Conservation (phyloP, 2,797 vertebrate species). For the Hypotaenidia philippensis region DNA sequence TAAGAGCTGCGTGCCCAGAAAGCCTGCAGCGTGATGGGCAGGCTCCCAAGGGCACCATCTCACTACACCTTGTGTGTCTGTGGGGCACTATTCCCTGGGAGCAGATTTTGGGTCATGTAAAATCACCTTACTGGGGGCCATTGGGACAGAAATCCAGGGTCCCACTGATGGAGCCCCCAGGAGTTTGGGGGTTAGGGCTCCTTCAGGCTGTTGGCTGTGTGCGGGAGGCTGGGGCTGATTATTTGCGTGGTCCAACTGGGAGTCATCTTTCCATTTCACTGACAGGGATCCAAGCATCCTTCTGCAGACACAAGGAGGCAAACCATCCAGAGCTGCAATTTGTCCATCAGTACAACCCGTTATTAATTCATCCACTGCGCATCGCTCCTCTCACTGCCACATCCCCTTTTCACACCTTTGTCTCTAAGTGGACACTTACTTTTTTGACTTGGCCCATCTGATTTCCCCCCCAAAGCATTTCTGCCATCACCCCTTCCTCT, state of each 20-base stretch:
- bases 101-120: background rate
- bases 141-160: background rate
- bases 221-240: conserved; percentile 12
- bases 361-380: background rate
- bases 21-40: background rate
- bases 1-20: background rate
- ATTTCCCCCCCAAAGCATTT: background rate
- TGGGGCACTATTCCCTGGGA: background rate
- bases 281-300: conserved; percentile 45
- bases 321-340: background rate
- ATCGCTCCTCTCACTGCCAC: background rate
- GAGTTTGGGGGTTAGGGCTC: background rate
- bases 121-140: background rate
- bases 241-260: conserved; percentile 37
- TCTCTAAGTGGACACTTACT: background rate
- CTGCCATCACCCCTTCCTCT: background rate
- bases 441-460: background rate
- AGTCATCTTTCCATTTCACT: conserved; percentile 67
- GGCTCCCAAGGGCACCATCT: background rate
- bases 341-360: conserved; percentile 14
- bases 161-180: background rate
- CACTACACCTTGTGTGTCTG: accelerated
- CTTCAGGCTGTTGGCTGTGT: background rate
- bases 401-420: background rate
- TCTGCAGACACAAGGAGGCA: background rate